Percentiles rank a stretch among this genome's conserved stretches.
phyloP scores from a whole-genome alignment of 2,888 invertebrate species.

The Pyrrhopygopsis socrates region DNA sequence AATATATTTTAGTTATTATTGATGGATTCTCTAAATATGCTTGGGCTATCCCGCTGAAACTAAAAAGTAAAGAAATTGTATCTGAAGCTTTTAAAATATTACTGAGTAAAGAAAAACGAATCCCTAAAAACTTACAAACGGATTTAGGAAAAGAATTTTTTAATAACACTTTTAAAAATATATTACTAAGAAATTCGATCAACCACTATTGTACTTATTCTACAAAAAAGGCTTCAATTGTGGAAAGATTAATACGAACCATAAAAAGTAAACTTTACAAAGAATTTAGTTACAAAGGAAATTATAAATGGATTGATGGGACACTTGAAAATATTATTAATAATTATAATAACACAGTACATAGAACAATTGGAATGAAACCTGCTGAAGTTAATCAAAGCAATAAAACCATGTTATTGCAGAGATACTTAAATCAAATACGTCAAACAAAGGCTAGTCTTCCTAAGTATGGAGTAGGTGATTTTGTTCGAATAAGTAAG shows the following conservation, averaged over 20 bases:
- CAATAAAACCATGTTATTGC: slow-evolving; percentile 28
- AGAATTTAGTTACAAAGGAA: slow-evolving; percentile 38
- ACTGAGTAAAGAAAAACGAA: neutral
- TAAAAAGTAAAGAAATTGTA: slow-evolving; percentile 15
- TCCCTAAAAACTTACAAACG: neutral
- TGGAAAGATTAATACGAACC: slow-evolving; percentile 70
- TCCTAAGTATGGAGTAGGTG: neutral
- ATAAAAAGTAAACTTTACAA: slow-evolving; percentile 56
- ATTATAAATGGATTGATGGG: slow-evolving; percentile 54
- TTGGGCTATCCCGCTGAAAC: neutral
- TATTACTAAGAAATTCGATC: slow-evolving; percentile 6
- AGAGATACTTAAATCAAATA: neutral
- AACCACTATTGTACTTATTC: slow-evolving; percentile 65
- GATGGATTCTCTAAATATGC: neutral
- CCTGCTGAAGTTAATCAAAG: slow-evolving; percentile 25
- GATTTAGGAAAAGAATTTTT: slow-evolving; percentile 62
- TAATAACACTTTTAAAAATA: slow-evolving; percentile 40
- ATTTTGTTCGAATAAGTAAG: neutral
- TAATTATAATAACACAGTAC: slow-evolving; percentile 49
- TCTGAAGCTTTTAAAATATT: slow-evolving; percentile 8
- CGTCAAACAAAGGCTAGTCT: neutral
- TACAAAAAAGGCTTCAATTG: slow-evolving; percentile 58
- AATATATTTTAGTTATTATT: slow-evolving; percentile 15
- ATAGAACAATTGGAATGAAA: neutral
- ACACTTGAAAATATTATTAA: slow-evolving; percentile 34